A percentile compares a stretch with the other conserved stretches of the same genome.
Conservation (phyloP, 2,888 invertebrate genomes). For the Cephus pulcher region DNA sequence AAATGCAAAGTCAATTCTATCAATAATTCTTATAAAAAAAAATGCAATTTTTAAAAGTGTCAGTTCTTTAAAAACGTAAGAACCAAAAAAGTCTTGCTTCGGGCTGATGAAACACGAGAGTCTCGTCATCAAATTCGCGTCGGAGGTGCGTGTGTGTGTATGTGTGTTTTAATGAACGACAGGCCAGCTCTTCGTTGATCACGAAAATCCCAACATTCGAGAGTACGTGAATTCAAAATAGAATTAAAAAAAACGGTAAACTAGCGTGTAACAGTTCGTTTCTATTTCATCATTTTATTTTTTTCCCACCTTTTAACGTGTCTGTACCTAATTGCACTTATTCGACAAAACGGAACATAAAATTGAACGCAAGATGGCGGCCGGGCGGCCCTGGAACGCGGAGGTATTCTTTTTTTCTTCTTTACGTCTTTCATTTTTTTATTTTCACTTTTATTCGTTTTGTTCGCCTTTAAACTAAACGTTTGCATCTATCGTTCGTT, state of each 20-base stretch:
- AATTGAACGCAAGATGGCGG: conserved; percentile 65
- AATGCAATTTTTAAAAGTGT: too few relatives aligned
- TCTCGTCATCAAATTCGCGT: conserved; percentile 23
- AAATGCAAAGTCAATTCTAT: neutral
- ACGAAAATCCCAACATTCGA: conserved; percentile 65
- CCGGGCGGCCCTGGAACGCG: conserved; percentile 60
- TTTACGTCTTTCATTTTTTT: conserved; percentile 23
- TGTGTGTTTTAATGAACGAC: conserved; percentile 43
- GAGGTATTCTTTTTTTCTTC: conserved; percentile 51
- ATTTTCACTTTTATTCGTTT: conserved; percentile 19
- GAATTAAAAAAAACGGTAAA: conserved; percentile 63
- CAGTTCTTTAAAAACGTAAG: neutral
- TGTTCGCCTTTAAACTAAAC: conserved; percentile 29
- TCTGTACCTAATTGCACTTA: conserved; percentile 66
- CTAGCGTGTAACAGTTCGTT: conserved; percentile 61
- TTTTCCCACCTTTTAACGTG: conserved; percentile 30
- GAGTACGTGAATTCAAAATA: conserved; percentile 64
- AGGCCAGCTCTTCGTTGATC: conserved; percentile 65
- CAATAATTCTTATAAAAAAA: too few relatives aligned
- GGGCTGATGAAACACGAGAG: conserved; percentile 5
- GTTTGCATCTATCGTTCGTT: conserved; percentile 27
- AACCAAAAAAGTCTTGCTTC: neutral
- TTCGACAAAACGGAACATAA: conserved; percentile 64
- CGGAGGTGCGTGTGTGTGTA: conserved; percentile 10
- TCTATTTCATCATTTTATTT: conserved; percentile 31